These are phyloP conservation scores for Fundulus diaphanus DNA, from an alignment of 2,797 vertebrate species.

Conservation along the genomic window DNA sequence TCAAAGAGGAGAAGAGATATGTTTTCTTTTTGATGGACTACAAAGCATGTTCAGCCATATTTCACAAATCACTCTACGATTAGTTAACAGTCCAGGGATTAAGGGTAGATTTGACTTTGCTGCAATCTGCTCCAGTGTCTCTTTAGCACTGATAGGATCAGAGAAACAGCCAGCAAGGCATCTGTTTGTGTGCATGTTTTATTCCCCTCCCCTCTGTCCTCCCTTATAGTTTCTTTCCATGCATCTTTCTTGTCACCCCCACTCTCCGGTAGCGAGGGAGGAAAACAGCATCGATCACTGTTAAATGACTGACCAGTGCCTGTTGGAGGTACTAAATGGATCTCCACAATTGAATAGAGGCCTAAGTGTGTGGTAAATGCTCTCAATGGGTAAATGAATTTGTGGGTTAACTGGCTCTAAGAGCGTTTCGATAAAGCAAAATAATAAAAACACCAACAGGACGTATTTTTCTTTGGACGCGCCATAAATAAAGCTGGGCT, in stretches of 20 bases:
- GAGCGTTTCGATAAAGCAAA: conserved; percentile 75
- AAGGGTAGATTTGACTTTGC: conserved; percentile 74
- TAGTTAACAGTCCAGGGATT: conserved; percentile 80
- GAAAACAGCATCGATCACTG: conserved; percentile 80
- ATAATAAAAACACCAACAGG: conserved; percentile 76
- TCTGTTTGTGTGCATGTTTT: conserved; percentile 69
- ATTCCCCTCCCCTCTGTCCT: conserved; percentile 38
- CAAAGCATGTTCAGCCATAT: conserved; percentile 70
- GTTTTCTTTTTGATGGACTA: conserved; percentile 49
- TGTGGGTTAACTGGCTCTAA: conserved; percentile 78
- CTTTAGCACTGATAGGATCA: conserved; percentile 76
- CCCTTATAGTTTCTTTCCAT: conserved; percentile 61
- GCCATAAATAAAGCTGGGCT: conserved; percentile 63
- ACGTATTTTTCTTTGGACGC: conserved; percentile 67
- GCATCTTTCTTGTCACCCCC: conserved; percentile 74
- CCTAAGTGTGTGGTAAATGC: conserved; percentile 83
- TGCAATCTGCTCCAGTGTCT: conserved; percentile 75
- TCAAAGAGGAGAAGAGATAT: conserved; percentile 42
- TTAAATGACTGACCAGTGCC: conserved; percentile 81
- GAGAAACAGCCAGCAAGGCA: conserved; percentile 53
- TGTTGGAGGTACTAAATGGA: conserved; percentile 79
- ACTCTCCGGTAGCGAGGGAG: conserved; percentile 53
- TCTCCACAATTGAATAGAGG: conserved; percentile 81
- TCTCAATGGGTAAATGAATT: conserved; percentile 82
- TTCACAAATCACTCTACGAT: conserved; percentile 75